Conservation (phyloP, 2,797 vertebrate species). For the Lagodon rhomboides region DNA sequence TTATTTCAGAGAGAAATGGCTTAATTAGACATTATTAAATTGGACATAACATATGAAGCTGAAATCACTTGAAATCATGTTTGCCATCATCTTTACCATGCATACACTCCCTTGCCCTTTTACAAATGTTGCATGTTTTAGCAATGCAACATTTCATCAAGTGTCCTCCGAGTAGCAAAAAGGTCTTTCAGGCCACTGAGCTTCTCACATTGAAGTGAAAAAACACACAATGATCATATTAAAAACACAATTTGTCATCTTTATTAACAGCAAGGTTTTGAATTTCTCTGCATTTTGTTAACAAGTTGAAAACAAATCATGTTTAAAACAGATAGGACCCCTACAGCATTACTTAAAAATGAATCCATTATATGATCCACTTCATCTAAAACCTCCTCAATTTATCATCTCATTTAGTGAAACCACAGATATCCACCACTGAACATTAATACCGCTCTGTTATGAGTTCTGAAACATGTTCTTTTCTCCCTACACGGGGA, state of each 20-base stretch:
- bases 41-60: too few relatives aligned
- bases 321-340: constrained; percentile 92
- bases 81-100: constrained; percentile 1
- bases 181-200: background rate
- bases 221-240: constrained; percentile 64
- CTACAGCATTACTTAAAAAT: constrained; percentile 92
- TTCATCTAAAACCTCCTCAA: constrained; percentile 83
- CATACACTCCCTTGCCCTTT: background rate
- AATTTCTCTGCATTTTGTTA: constrained; percentile 84
- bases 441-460: constrained; percentile 77
- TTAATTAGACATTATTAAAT: too few relatives aligned
- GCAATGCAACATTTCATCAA: too few relatives aligned
- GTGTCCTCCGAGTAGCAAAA: background rate
- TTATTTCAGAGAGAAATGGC: too few relatives aligned
- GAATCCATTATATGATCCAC: constrained; percentile 87
- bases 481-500: constrained; percentile 76
- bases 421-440: constrained; percentile 84
- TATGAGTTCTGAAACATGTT: constrained; percentile 33
- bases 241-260: constrained; percentile 96
- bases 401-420: constrained; percentile 78
- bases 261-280: constrained; percentile 95
- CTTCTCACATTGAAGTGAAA: constrained; percentile 11
- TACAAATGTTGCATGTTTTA: too few relatives aligned
- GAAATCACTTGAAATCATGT: too few relatives aligned
- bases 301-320: constrained; percentile 98